Evolutionary conservation across 1,140 invertebrate genomes (phyloP).

Genomic region (Listronotus bonariensis): DNA sequence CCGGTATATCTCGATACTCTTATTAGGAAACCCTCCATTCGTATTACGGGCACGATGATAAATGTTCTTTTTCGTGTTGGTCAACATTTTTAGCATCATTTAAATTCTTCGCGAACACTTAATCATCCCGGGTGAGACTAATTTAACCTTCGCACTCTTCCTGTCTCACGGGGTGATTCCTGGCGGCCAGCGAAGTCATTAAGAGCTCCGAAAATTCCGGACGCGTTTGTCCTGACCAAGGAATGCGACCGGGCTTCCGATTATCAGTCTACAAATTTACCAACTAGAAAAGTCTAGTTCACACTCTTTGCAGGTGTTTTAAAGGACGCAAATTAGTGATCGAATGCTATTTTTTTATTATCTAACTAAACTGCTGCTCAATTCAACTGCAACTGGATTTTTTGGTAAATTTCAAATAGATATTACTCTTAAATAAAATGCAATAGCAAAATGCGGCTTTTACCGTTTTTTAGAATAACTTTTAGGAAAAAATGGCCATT

Average conservation of each 20-base stretch:
- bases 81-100: constrained; percentile 32
- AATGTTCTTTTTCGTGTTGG: constrained; percentile 28
- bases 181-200: constrained; percentile 22
- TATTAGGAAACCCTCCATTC: too few species aligned
- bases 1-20: too few species aligned
- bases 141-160: constrained; percentile 31
- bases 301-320: constrained; percentile 20
- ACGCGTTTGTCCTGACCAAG: constrained; percentile 13
- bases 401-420: too few species aligned
- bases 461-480: too few species aligned
- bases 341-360: too few species aligned
- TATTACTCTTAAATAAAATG: too few species aligned
- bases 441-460: too few species aligned
- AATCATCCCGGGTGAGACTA: constrained; percentile 26
- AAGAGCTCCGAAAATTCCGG: constrained; percentile 16
- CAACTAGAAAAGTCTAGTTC: constrained; percentile 26
- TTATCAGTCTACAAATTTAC: constrained; percentile 26
- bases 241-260: constrained; percentile 31
- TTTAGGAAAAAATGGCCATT: too few species aligned
- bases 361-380: too few species aligned
- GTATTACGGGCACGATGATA: constrained; percentile 6
- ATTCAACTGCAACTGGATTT: too few species aligned
- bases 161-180: constrained; percentile 28
- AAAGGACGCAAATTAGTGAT: constrained; percentile 7
- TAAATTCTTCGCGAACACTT: constrained; percentile 31